Evolutionary conservation across 2,113 vertebrate species (phyloP), one percentile per base, ranked within the genome.

Genomic region (Noturus placidus): DNA sequence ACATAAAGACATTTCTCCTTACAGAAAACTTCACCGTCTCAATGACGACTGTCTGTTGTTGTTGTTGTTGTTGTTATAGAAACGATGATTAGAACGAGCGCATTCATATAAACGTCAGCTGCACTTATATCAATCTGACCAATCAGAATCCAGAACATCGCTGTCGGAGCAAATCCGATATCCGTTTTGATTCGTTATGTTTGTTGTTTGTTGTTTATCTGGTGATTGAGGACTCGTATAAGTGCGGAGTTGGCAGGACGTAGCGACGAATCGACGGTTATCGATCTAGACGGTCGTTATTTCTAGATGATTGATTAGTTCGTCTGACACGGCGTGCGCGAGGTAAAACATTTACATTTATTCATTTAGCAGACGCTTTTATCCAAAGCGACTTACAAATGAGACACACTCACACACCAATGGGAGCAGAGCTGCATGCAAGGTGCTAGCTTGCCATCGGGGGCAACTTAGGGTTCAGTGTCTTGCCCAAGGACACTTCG

Each of bases 241-340:
- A 52, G 22, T 10, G 20, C 27, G 0, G 11, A 56, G 46, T 38
- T 1, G 56, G 72, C 33, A 56, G 61, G 46, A 69, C 22, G 30
- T 20, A 42, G 85, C 20, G n/a, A 56, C 19, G 61, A 57, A 56
- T 70, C 19, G 77, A 67, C 57, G 5, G 5, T n/a, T 80, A 69
- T 38, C 4, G 27, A 76, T 77, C 27, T 46, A 15, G 82, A n/a
- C 56, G 81, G 67, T 77, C 22, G 20, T 50, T 35, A 22, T 35
- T 61, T 82, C n/a, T 50, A 70, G 52, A 65, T 77, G 57, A 83
- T 85, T 57, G 5, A 78, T 77, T 33, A 5, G 57, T 86, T 30
- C 22, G 83, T 22, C 38, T 69, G 17, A 50, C 27, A 59, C n/a
- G 69, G 69, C n/a, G 69, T 14, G 17, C 70, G 4, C 1, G 20